Evolutionary conservation across 1,140 invertebrate genomes (phyloP), one percentile per base, ranked within the genome.

Genomic region (Drosophila suzukii): DNA sequence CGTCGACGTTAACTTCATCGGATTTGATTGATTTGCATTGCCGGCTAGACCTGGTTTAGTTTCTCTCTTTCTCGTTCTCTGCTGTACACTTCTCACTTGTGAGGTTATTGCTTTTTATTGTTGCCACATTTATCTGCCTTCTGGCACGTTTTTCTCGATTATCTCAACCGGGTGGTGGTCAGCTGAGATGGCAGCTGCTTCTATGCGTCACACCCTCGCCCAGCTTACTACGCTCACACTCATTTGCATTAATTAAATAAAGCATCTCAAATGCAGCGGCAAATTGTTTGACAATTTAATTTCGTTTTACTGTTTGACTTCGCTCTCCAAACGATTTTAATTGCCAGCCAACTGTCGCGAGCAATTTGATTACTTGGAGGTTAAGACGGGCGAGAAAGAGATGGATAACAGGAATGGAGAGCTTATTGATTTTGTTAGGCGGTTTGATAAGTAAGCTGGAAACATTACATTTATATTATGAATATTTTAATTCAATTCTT

Each of bases 211-310:
- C 62, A 57, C 49, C 44, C 24, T 57, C 30, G 10, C 30, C 36
- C 0, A 30, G 43, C 38, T 36, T 15, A 2, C 56, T 32, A 41
- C 41, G 30, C 56, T 51, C 50, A 67, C 65, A 77, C 82, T 88
- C 73, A 88, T 73, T 59, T 70, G 59, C 62, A 89, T 89, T 89
- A 89, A 89, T 90, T 89, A 75, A 89, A 89, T 84, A 84, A 67
- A 78, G 66, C 63, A 72, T 78, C 77, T 88, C 39, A 78, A 88
- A 80, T 78, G 68, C 72, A 83, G 60, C 68, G 49, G 77, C 47
- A 77, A 88, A 83, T 83, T 75, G 77, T 68, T 78, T 66, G 68
- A 84, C 59, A 89, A 89, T 81, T 84, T 75, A 89, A 84, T 89
- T 84, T 78, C 65, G 65, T 73, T 68, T 76, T 82, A 70, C 46